Evolutionary conservation across 2,888 invertebrate species (phyloP).

Genomic region (Nasonovia ribisnigri): DNA sequence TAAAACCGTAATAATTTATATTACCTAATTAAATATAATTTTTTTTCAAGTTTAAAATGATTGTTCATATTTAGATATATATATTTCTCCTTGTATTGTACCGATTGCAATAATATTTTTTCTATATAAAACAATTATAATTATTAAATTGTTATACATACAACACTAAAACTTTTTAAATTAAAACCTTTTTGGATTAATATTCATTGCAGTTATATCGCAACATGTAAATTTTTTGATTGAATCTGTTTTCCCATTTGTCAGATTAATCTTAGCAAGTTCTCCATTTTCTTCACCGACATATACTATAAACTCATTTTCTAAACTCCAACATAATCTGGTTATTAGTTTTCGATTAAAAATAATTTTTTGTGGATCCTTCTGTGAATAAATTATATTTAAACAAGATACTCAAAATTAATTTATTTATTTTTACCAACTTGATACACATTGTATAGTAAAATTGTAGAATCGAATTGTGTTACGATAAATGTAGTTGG

Average conservation of each 20-base stretch:
- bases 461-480: conserved; percentile 41
- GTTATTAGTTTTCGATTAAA: conserved; percentile 40
- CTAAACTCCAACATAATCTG: conserved; percentile 47
- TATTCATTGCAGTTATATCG: conserved; percentile 37
- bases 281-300: conserved; percentile 30
- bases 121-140: neutral
- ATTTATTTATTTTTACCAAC: conserved; percentile 28
- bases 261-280: conserved; percentile 22
- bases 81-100: conserved; percentile 21
- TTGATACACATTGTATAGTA: conserved; percentile 38
- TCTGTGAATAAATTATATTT: conserved; percentile 17
- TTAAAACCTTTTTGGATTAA: conserved; percentile 48
- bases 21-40: neutral
- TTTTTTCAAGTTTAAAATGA: conserved; percentile 26
- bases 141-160: neutral
- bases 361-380: conserved; percentile 37
- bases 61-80: conserved; percentile 41
- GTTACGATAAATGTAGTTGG: conserved; percentile 25
- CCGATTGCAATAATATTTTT: conserved; percentile 52
- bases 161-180: neutral
- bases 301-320: conserved; percentile 30
- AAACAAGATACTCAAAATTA: neutral
- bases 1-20: neutral
- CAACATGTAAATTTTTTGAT: conserved; percentile 35
- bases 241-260: conserved; percentile 8